Conservation (phyloP, 2,888 invertebrate genomes). For the Noctua janthe region DNA sequence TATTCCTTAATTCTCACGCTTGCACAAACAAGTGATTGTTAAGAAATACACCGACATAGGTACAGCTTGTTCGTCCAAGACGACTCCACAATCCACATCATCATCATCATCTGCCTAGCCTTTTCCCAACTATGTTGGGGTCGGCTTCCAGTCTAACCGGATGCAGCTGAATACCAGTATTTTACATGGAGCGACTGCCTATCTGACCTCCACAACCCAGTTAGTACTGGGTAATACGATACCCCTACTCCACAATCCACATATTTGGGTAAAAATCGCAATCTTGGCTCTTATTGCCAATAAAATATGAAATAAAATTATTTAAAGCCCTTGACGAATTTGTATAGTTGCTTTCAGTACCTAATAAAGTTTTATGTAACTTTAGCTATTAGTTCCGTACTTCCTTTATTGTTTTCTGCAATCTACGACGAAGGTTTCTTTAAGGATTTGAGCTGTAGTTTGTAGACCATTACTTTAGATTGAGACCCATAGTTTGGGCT, state of each 20-base stretch:
- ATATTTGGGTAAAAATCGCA: slow-evolving; percentile 43
- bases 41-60: slow-evolving; percentile 43
- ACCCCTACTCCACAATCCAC: slow-evolving; percentile 30
- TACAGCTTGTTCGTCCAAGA: slow-evolving; percentile 24
- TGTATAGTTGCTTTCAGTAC: slow-evolving; percentile 21
- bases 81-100: slow-evolving; percentile 32
- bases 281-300: slow-evolving; percentile 45
- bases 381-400: slow-evolving; percentile 23
- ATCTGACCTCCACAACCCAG: too few species aligned
- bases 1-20: slow-evolving; percentile 55
- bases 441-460: too few species aligned
- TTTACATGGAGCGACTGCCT: too few species aligned
- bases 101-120: too few species aligned
- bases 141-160: too few species aligned
- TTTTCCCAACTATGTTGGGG: too few species aligned
- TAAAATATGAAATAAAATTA: slow-evolving; percentile 54
- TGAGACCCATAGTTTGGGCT: not conserved
- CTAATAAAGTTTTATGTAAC: slow-evolving; percentile 57
- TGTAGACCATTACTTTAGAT: not conserved
- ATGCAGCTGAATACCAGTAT: too few species aligned
- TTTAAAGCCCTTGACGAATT: slow-evolving; percentile 60
- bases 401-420: slow-evolving; percentile 19
- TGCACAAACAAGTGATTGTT: slow-evolving; percentile 48
- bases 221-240: too few species aligned
- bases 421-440: not conserved